phyloP scores from a whole-genome alignment of 2,113 vertebrate genomes.

The Leucoraja erinaceus region DNA sequence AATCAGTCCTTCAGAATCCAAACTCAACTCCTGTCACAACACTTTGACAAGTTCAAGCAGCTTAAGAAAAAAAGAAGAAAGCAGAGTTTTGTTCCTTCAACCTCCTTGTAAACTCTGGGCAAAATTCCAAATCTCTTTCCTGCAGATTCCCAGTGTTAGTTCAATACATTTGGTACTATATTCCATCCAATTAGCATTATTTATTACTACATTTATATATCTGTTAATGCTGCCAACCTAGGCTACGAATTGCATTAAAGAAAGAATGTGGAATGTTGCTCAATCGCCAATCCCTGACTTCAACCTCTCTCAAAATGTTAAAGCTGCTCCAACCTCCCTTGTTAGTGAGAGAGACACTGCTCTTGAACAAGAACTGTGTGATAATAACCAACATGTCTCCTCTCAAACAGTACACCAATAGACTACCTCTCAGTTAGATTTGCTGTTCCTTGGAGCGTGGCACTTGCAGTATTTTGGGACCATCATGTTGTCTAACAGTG shows the following conservation, averaged over 20 bases:
- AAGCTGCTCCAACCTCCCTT: not conserved
- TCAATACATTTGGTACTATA: not conserved
- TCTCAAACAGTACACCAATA: not conserved
- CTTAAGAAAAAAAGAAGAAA: conserved; percentile 31
- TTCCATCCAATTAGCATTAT: not conserved
- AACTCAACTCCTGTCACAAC: not conserved
- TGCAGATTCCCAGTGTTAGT: not conserved
- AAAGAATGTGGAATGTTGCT: not conserved
- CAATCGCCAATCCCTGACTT: not conserved
- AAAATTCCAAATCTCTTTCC: not conserved
- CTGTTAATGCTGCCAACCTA: not conserved
- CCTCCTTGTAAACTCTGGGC: not conserved
- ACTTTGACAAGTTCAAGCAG: conserved; percentile 23
- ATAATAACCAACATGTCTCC: not conserved
- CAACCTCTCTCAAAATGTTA: not conserved
- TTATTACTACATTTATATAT: not conserved
- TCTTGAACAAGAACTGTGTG: not conserved
- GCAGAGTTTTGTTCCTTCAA: conserved; percentile 17
- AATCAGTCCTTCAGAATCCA: not conserved
- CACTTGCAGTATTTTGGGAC: too few relatives aligned
- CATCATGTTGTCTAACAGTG: not conserved
- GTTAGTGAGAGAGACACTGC: not conserved
- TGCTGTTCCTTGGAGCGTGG: not conserved
- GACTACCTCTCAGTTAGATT: not conserved
- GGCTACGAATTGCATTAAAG: not conserved